Evolutionary conservation across 2,888 invertebrate genomes (phyloP), one percentile per base, ranked within the genome.

Genomic region (Dermolepida albohirtum): DNA sequence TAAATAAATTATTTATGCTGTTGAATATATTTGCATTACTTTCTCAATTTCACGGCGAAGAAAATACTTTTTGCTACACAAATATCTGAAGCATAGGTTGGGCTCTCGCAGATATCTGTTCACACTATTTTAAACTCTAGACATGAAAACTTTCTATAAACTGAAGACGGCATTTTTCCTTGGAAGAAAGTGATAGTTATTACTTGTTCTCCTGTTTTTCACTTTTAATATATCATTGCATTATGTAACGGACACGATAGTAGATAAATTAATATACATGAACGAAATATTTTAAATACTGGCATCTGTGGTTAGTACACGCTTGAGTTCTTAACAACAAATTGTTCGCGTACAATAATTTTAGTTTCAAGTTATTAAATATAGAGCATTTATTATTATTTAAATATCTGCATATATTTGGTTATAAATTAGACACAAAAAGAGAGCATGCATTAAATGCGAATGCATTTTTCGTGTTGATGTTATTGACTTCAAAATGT

Each of bases 21-120:
- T 12, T 22, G 57, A 49, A 64, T 44, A 52, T 43, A 64, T 54
- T 64, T 64, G 52, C 64, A 47, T 64, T 52, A 64, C 64, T 64
- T 64, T 64, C 64, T 64, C 52, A 47, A 54, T 54, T 64, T 64
- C 64, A 44, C 52, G 47, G 10, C 47, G 59, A 62, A 62, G 59
- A 62, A 47, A 62, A 62, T 39, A 34, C 14, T 34, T 62, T 62
- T 62, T 62, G 39, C 47, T 29, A 34, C 34, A 47, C 47, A 6
- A 17, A 22, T 29, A 52, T 52, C 29, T 52, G 17, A n/a, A 22
- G 8, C 49, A 16, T 10, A 49, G 22, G 49, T 49, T 49, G 22
- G 22, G 8, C 22, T 8, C 22, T 10, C 22, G 49, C 10, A 17
- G 49, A 11, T 17, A 17, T 17, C 5, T 7, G 16, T 16, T 22